A percentile compares a stretch with the other conserved stretches of the same genome.
These are phyloP conservation scores for Eumeta japonica DNA, from an alignment of 1,140 invertebrate genomes.

Conservation along the genomic window DNA sequence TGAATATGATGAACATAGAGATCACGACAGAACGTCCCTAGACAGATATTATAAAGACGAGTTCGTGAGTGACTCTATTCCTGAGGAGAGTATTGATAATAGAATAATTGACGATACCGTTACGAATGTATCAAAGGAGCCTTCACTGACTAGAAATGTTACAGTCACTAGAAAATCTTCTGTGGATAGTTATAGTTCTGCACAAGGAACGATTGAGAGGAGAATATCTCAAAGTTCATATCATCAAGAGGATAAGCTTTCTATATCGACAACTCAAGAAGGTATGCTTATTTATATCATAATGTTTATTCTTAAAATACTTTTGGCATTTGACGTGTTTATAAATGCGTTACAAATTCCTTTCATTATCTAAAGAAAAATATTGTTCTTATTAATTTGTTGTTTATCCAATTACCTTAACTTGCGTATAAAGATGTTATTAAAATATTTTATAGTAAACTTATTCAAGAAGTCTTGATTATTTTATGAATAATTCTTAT, in stretches of 20 bases:
- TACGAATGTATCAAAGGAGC: constrained; percentile 33
- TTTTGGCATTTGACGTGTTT: too few species aligned
- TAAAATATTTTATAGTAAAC: too few species aligned
- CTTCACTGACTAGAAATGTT: constrained; percentile 38
- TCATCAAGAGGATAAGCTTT: constrained; percentile 40
- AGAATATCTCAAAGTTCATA: constrained; percentile 51
- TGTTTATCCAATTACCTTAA: too few species aligned
- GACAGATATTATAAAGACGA: constrained; percentile 48
- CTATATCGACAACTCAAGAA: constrained; percentile 40
- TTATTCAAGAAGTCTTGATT: too few species aligned
- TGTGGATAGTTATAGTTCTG: constrained; percentile 48
- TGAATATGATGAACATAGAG: constrained; percentile 47
- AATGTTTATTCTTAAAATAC: too few species aligned
- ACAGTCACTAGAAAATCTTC: constrained; percentile 42
- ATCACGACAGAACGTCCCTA: constrained; percentile 41
- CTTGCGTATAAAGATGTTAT: too few species aligned
- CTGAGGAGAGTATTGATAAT: constrained; percentile 34
- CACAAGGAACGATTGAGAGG: constrained; percentile 41
- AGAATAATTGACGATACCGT: constrained; percentile 28
- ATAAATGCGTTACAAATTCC: too few species aligned
- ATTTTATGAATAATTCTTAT: too few species aligned
- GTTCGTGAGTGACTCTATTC: constrained; percentile 34
- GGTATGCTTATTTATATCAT: background rate
- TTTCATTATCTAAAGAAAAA: too few species aligned
- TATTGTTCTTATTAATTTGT: too few species aligned